Conservation (phyloP, 2,888 invertebrate genomes). For the Caenorhabditis doughertyi region DNA sequence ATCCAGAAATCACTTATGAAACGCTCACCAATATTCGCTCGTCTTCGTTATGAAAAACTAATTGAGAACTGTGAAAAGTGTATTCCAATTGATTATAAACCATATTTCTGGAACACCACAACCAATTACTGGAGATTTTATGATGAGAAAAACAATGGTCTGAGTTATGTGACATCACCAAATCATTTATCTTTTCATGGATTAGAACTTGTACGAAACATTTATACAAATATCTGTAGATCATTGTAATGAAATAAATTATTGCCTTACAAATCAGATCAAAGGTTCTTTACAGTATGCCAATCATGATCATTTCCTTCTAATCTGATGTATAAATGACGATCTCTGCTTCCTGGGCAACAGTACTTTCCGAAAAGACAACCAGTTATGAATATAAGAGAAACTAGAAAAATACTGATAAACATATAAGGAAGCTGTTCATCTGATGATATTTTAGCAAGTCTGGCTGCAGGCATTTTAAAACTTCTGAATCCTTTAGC, state of each 20-base stretch:
- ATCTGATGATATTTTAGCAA: neutral
- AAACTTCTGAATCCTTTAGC: neutral
- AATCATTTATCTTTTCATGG: neutral
- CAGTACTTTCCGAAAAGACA: slow-evolving; percentile 30
- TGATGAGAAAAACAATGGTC: neutral
- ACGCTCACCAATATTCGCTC: neutral
- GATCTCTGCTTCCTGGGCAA: neutral
- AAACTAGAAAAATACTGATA: slow-evolving; percentile 13
- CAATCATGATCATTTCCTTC: slow-evolving; percentile 45
- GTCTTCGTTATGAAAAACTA: neutral
- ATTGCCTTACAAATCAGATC: neutral
- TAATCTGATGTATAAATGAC: slow-evolving; percentile 49
- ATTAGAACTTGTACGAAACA: neutral
- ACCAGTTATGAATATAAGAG: slow-evolving; percentile 29
- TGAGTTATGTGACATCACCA: neutral
- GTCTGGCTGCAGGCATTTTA: neutral
- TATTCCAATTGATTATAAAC: slow-evolving; percentile 2
- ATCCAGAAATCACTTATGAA: neutral
- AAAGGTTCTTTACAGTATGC: slow-evolving; percentile 23
- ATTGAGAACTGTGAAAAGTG: slow-evolving; percentile 4
- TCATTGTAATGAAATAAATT: neutral
- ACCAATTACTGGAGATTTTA: neutral
- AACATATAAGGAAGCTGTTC: slow-evolving; percentile 25
- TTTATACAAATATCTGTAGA: neutral
- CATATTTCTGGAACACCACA: neutral